Evolutionary conservation across 2,113 vertebrate genomes (phyloP).

Genomic region (Anhinga anhinga): DNA sequence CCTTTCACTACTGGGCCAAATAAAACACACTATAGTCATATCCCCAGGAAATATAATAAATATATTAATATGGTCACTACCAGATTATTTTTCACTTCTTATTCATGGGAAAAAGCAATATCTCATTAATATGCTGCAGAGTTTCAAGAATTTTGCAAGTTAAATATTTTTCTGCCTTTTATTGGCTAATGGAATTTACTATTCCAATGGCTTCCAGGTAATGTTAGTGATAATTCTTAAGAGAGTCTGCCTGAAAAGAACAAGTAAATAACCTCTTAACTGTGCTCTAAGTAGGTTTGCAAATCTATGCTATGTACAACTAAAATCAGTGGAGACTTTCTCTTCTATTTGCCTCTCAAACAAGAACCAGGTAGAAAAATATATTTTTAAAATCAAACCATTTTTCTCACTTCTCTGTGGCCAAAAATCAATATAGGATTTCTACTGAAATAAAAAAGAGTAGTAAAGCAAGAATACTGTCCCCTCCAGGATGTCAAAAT

Average conservation of each 20-base stretch:
- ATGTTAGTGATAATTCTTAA: background rate
- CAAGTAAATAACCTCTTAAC: background rate
- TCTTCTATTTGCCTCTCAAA: background rate
- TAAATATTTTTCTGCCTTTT: background rate
- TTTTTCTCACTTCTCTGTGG: background rate
- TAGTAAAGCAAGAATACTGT: background rate
- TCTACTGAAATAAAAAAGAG: background rate
- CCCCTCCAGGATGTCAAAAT: background rate
- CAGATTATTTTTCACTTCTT: background rate
- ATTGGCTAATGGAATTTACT: background rate
- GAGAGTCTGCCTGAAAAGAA: background rate
- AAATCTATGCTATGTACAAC: background rate
- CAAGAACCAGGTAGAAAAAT: background rate
- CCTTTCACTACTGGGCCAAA: background rate
- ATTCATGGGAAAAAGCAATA: background rate
- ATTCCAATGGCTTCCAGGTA: background rate
- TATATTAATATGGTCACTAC: background rate
- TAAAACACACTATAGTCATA: background rate
- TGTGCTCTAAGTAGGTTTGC: background rate
- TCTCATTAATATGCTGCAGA: background rate
- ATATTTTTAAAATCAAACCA: rapidly evolving
- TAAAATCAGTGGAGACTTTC: background rate
- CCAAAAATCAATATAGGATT: background rate
- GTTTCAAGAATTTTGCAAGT: background rate
- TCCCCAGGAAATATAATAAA: background rate